Conservation (phyloP, 37 sponge, comb jelly and placozoan species). For the Eunapius fragilis region DNA sequence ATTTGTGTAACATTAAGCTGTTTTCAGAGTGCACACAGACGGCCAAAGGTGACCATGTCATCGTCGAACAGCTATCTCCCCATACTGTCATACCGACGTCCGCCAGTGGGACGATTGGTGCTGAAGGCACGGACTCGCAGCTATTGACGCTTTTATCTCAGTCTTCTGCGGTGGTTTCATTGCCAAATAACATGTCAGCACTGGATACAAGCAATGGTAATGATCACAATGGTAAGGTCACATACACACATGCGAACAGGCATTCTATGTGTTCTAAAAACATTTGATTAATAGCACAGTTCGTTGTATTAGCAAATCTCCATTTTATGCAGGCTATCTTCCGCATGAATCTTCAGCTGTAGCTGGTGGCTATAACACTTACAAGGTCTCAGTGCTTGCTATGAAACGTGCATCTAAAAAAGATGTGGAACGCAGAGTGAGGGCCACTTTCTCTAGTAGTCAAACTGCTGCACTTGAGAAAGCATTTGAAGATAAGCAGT, state of each 20-base stretch:
- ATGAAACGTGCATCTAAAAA: background rate
- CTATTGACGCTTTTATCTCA: background rate
- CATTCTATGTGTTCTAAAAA: too few species aligned
- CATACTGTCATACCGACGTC: background rate
- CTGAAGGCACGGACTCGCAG: background rate
- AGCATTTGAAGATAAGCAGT: slow-evolving; percentile 36
- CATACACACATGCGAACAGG: too few species aligned
- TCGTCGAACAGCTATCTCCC: background rate
- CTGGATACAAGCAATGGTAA: slow-evolving; percentile 1
- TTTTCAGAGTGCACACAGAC: background rate
- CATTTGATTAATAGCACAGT: too few species aligned
- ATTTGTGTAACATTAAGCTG: too few species aligned
- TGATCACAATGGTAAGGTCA: too few species aligned
- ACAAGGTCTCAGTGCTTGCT: background rate
- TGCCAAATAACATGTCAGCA: background rate
- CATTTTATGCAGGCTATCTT: background rate
- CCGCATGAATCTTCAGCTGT: background rate
- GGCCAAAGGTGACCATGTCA: background rate
- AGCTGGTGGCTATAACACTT: background rate
- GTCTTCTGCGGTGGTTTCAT: background rate
- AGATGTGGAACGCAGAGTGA: slow-evolving; percentile 4
- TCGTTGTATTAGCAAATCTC: too few species aligned
- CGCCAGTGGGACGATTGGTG: background rate
- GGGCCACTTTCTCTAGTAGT: slow-evolving; percentile 47
- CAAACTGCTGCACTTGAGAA: slow-evolving; percentile 62